Evolutionary conservation across 2,888 invertebrate genomes (phyloP).

Genomic region (Gari tellinella): DNA sequence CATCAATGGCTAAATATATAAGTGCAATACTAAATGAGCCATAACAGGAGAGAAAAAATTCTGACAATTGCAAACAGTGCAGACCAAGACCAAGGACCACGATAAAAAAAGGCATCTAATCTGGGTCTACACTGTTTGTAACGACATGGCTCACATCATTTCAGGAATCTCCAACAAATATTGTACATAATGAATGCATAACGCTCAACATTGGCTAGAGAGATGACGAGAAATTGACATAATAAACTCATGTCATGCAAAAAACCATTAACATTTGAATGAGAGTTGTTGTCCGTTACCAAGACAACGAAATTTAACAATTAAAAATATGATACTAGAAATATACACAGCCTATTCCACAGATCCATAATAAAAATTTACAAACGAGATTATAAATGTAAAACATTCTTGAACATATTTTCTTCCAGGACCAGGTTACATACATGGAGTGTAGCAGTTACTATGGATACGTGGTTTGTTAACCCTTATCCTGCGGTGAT

Average conservation of each 20-base stretch:
- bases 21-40: no score
- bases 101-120: neutral
- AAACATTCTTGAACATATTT: slow-evolving; percentile 15
- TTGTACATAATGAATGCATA: neutral
- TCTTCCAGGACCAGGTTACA: neutral
- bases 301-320: neutral
- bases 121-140: neutral
- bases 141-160: neutral
- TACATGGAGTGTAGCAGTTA: neutral
- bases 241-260: slow-evolving; percentile 6
- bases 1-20: no score
- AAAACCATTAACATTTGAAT: neutral
- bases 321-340: slow-evolving; percentile 13
- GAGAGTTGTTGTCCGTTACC: neutral
- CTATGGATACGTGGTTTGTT: neutral
- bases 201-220: slow-evolving; percentile 1
- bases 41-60: no score
- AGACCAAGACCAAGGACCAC: neutral
- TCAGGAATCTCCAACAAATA: neutral
- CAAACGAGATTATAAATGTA: slow-evolving; percentile 9
- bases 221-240: slow-evolving; percentile 1
- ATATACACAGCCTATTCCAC: slow-evolving; percentile 13
- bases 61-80: no score
- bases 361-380: slow-evolving; percentile 14
- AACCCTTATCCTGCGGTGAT: no score